Conservation (phyloP, 2,113 vertebrate species). For the Ophiodon elongatus region DNA sequence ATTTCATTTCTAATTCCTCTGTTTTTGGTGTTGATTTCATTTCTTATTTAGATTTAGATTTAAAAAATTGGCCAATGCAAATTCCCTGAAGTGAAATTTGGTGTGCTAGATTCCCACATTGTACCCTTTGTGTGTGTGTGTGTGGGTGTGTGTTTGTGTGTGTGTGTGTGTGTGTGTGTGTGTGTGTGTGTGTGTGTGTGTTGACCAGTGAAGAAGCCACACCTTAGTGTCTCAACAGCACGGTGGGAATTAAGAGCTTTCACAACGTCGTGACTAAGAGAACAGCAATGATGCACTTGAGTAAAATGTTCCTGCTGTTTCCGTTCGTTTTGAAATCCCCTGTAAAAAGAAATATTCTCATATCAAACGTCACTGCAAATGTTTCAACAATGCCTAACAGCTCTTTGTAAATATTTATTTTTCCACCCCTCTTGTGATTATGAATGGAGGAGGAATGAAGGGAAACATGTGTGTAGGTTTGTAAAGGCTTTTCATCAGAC, state of each 20-base stretch:
- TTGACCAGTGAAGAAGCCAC: constrained; percentile 2
- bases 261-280: constrained; percentile 60
- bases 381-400: constrained; percentile 49
- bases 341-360: constrained; percentile 5
- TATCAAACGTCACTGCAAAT: constrained; percentile 44
- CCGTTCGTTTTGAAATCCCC: constrained; percentile 52
- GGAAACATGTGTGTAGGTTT: constrained; percentile 40
- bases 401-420: constrained; percentile 70
- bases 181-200: not conserved
- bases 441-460: constrained; percentile 61
- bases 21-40: not conserved
- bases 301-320: constrained; percentile 49
- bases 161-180: constrained; percentile 6
- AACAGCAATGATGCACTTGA: constrained; percentile 40
- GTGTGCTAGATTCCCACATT: not conserved
- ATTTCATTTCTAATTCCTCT: not conserved
- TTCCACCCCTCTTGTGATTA: constrained; percentile 37
- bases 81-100: not conserved
- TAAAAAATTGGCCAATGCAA: not conserved
- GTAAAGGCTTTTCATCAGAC: constrained; percentile 47
- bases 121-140: not conserved
- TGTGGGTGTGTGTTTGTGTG: constrained; percentile 2
- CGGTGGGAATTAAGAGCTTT: constrained; percentile 26
- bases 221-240: constrained; percentile 32
- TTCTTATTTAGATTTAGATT: not conserved